Percentiles rank a stretch among this genome's conserved stretches.
phyloP scores from a whole-genome alignment of 2,113 vertebrate genomes.

The Chloropsis cyanopogon region DNA sequence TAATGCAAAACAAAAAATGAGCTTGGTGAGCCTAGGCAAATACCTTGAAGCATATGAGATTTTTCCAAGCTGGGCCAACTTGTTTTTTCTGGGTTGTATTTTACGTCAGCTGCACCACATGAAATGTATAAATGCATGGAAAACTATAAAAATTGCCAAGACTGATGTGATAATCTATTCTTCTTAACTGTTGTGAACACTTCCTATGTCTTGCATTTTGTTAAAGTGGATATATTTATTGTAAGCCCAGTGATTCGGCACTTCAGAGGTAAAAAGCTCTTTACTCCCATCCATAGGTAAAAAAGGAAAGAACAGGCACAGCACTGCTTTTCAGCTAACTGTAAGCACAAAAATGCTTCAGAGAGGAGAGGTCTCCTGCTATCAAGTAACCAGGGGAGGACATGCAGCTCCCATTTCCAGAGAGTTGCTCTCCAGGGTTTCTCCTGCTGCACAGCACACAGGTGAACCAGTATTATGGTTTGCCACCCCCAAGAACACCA shows the following conservation, averaged over 20 bases:
- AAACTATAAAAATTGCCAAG: slow-evolving; percentile 32
- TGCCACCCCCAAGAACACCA: not conserved
- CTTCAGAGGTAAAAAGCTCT: not conserved
- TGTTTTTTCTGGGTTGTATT: slow-evolving; percentile 7
- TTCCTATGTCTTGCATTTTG: slow-evolving; percentile 6
- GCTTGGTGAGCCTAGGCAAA: slow-evolving; percentile 19
- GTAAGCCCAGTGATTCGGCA: not conserved
- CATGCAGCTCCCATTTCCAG: not conserved
- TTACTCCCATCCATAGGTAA: not conserved
- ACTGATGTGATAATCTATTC: slow-evolving; percentile 20
- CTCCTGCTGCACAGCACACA: not conserved
- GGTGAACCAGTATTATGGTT: not conserved
- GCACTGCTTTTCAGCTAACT: not conserved
- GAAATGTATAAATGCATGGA: slow-evolving; percentile 6
- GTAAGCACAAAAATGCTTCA: not conserved
- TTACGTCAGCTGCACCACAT: not conserved
- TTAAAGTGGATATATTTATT: not conserved
- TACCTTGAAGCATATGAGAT: slow-evolving; percentile 21
- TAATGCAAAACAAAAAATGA: slow-evolving; percentile 37
- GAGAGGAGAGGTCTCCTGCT: not conserved
- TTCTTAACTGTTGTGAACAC: not conserved
- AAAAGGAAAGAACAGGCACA: not conserved
- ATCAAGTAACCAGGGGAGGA: not conserved
- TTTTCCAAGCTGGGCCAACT: not conserved
- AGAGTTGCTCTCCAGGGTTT: not conserved